phyloP scores from a whole-genome alignment of 2,113 vertebrate genomes.

The Strigops habroptila region DNA sequence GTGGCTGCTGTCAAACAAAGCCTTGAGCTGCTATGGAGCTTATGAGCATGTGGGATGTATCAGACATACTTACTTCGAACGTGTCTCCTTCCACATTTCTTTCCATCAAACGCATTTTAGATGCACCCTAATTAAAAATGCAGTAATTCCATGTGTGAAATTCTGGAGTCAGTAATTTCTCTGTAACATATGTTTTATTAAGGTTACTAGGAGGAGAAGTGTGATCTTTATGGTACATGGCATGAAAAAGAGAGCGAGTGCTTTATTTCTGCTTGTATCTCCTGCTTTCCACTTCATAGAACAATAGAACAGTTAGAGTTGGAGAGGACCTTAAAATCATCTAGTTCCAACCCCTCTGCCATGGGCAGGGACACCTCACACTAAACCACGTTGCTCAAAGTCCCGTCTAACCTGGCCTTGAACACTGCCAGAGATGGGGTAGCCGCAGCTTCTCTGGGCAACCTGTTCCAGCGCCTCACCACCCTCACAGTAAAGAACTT shows the following conservation, averaged over 20 bases:
- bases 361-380: not conserved
- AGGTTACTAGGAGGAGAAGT: not conserved
- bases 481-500: not conserved
- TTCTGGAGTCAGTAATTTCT: not conserved
- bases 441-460: not conserved
- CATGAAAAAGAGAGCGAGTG: accelerated
- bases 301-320: not conserved
- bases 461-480: not conserved
- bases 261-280: not conserved
- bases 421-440: not conserved
- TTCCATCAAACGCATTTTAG: not conserved
- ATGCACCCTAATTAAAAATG: not conserved
- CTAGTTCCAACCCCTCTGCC: not conserved
- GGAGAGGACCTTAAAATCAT: not conserved
- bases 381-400: not conserved
- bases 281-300: accelerated
- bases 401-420: not conserved
- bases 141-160: not conserved
- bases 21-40: not conserved
- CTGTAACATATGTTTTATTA: accelerated
- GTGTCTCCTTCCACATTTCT: accelerated
- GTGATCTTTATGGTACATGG: accelerated
- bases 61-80: accelerated
- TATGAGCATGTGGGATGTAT: not conserved
- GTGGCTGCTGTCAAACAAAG: not conserved